These are phyloP conservation scores for Scaptomyza reducta DNA, from an alignment of 2,888 invertebrate genomes.

Conservation along the genomic window DNA sequence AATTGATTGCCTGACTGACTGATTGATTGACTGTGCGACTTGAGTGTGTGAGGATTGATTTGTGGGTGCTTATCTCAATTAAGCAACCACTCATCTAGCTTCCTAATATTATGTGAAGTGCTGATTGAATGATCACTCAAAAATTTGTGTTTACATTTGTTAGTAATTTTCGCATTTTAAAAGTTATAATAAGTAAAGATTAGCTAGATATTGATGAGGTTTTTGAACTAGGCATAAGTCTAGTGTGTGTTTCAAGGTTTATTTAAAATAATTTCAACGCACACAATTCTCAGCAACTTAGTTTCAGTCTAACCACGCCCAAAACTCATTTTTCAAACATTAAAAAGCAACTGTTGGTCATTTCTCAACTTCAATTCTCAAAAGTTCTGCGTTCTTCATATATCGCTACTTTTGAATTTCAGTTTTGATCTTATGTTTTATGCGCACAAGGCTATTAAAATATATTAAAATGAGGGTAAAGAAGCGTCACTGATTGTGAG, in stretches of 20 bases:
- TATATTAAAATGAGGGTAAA: conserved; percentile 5
- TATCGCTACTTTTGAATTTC: conserved; percentile 3
- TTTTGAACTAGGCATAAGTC: conserved; percentile 4
- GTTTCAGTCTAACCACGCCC: conserved; percentile 45
- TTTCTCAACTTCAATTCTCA: conserved; percentile 24
- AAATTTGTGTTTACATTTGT: conserved; percentile 34
- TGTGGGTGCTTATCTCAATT: conserved; percentile 68
- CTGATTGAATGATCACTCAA: conserved; percentile 44
- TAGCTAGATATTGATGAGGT: conserved; percentile 14
- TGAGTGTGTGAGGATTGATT: conserved; percentile 41
- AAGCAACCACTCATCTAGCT: conserved; percentile 41
- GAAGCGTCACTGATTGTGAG: conserved; percentile 12
- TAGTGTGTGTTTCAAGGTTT: conserved; percentile 27
- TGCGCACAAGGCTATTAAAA: conserved; percentile 24
- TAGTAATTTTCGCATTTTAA: conserved; percentile 15
- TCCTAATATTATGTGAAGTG: conserved; percentile 48
- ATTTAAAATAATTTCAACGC: conserved; percentile 26
- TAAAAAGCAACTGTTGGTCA: conserved; percentile 13
- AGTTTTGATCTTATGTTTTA: conserved; percentile 10
- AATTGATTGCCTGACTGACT: conserved; percentile 60
- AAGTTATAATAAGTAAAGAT: conserved; percentile 9
- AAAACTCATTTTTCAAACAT: conserved; percentile 57
- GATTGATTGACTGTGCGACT: conserved; percentile 28
- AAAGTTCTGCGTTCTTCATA: conserved; percentile 11
- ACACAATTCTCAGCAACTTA: conserved; percentile 9